phyloP scores from a whole-genome alignment of 2,797 vertebrate genomes.

The Gastrophryne carolinensis region DNA sequence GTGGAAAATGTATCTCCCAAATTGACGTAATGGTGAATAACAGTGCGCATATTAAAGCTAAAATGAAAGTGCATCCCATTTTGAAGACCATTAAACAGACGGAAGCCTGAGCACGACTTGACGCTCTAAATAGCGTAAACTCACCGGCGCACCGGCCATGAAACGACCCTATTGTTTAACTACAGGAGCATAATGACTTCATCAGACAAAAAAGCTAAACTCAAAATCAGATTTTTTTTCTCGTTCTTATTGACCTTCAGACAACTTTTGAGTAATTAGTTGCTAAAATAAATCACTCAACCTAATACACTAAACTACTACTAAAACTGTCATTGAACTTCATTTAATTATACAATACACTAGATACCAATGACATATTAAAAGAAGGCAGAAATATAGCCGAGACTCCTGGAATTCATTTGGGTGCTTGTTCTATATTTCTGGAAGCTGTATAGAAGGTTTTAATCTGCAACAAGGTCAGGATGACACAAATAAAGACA shows the following conservation, averaged over 20 bases:
- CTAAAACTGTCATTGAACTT: constrained; percentile 29
- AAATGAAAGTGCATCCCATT: too few relatives aligned
- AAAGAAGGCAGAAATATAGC: constrained; percentile 21
- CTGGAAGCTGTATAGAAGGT: constrained; percentile 9
- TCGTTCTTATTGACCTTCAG: constrained; percentile 32
- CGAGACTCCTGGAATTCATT: constrained; percentile 12
- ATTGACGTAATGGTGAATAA: too few relatives aligned
- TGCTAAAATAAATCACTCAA: constrained; percentile 44
- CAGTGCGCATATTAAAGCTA: too few relatives aligned
- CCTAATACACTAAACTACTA: constrained; percentile 22
- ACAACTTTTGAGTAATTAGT: constrained; percentile 40
- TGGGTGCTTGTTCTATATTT: constrained; percentile 21
- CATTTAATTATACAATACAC: constrained; percentile 53
- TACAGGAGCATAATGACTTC: too few relatives aligned
- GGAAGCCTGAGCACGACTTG: too few relatives aligned
- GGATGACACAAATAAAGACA: neutral
- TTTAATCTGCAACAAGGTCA: constrained; percentile 1
- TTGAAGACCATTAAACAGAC: too few relatives aligned
- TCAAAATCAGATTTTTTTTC: neutral
- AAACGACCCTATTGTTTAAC: too few relatives aligned
- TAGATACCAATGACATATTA: constrained; percentile 41
- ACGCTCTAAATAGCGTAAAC: too few relatives aligned
- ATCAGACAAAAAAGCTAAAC: too few relatives aligned
- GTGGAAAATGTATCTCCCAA: too few relatives aligned
- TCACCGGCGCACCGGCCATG: too few relatives aligned